Evolutionary conservation across 1,140 invertebrate genomes (phyloP), one percentile per base, ranked within the genome.

Genomic region (Anastrepha obliqua): DNA sequence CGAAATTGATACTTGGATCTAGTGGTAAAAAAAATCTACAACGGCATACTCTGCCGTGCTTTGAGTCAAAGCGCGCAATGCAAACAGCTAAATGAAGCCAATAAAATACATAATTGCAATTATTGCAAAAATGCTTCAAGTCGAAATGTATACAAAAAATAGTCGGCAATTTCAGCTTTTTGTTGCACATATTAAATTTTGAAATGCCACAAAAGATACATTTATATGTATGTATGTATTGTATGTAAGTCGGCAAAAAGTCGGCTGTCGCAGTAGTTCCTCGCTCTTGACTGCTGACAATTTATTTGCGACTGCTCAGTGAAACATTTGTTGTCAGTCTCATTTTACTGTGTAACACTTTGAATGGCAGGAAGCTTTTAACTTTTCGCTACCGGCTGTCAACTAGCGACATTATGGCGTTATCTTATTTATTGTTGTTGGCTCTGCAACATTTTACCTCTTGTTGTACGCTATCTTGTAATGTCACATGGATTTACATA

Each of bases 101-200:
- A 81, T 81, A 81, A 81, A 81, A 39, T 62, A 62, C 51, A 42
- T 55, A 55, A 81, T 55, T 58, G 44, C 17, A n/a, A 81, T 13
- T 81, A 58, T 81, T 58, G 74, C 74, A 55, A 81, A 81, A 81
- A 81, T 62, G 11, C 15, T 62, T 74, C 67, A 74, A 67, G 39
- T 67, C 65, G 20, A 67, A 42, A 20, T 2, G 8, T 67, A 20
- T 39, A 67, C 39, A 67, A 39, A 67, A 67, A 11, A 67, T 9
- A 2, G 4, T 42, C 8, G 6, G 74, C 74, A 11, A 20, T 55
- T 78, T n/a, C 15, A 78, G 47, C 47, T 5, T 2, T 55, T 51
- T 47, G 70, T 78, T 78, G 60, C 60, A 62, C 70, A 55, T 51
- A 58, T 81, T 81, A 55, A 55, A n/a, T 81, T 58, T 81, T 29